A percentile compares a stretch with the other conserved stretches of the same genome.
Conservation (phyloP, 2,797 vertebrate species). For the Pseudopleuronectes americanus region DNA sequence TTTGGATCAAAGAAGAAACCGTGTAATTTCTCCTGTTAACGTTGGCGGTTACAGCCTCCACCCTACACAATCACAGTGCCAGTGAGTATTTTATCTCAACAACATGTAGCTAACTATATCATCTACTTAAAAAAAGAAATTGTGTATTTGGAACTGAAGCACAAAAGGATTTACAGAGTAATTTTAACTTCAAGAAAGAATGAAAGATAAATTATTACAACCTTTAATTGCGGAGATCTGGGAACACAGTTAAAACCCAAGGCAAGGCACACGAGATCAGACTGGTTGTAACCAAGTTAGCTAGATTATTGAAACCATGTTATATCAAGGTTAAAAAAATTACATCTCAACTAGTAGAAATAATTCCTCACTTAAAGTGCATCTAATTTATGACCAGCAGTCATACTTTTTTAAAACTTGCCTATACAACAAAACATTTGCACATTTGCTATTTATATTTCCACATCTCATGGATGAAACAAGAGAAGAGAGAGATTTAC, state of each 20-base stretch:
- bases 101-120: conserved; percentile 1
- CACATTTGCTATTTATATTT: not conserved
- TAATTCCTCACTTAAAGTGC: not conserved
- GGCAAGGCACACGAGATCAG: too few relatives aligned
- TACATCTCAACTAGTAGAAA: too few relatives aligned
- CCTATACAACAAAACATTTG: not conserved
- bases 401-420: not conserved
- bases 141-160: conserved; percentile 32
- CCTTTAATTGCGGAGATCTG: not conserved
- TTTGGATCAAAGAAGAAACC: conserved; percentile 24
- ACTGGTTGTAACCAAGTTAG: not conserved
- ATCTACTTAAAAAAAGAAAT: conserved; percentile 18
- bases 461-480: not conserved
- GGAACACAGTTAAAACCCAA: not conserved
- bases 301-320: not conserved
- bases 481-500: too few relatives aligned
- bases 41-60: conserved; percentile 12
- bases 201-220: conserved; percentile 6
- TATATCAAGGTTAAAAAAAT: not conserved
- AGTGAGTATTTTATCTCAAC: conserved; percentile 15
- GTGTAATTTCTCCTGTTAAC: conserved; percentile 8
- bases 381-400: too few relatives aligned
- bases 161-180: conserved; percentile 23
- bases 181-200: conserved; percentile 7
- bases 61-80: conserved; percentile 9